Percentiles rank a stretch among this genome's conserved stretches.
phyloP scores from a whole-genome alignment of 2,888 invertebrate species.

The Stratiomys singularior region DNA sequence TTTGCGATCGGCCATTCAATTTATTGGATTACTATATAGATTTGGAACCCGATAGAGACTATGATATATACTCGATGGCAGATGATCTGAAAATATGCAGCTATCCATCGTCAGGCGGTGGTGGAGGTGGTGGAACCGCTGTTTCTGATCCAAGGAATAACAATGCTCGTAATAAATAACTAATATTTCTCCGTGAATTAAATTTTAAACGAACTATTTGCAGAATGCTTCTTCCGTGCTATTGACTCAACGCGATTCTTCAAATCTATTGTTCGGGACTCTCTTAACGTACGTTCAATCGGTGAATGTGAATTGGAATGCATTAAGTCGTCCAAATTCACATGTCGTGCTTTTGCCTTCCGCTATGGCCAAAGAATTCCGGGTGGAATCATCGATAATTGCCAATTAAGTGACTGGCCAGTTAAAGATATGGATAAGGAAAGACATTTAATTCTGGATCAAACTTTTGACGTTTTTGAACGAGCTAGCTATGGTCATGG shows the following conservation, averaged over 20 bases:
- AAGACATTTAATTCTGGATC: conserved; percentile 70
- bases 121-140: conserved; percentile 56
- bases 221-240: conserved; percentile 87
- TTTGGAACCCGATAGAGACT: conserved; percentile 77
- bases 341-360: conserved; percentile 82
- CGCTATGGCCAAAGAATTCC: conserved; percentile 76
- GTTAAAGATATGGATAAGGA: conserved; percentile 73
- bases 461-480: conserved; percentile 80
- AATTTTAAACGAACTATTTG: background rate
- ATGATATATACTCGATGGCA: conserved; percentile 82
- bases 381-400: conserved; percentile 77
- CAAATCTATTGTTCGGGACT: conserved; percentile 72
- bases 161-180: conserved; percentile 54
- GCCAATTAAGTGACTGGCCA: conserved; percentile 80
- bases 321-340: conserved; percentile 76
- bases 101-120: conserved; percentile 54
- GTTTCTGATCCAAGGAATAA: conserved; percentile 65
- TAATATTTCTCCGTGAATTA: background rate
- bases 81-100: conserved; percentile 69
- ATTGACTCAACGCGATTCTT: conserved; percentile 78
- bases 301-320: conserved; percentile 86
- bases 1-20: conserved; percentile 77
- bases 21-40: conserved; percentile 79
- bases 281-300: conserved; percentile 74
- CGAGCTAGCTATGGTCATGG: conserved; percentile 85